Percentiles rank a stretch among this genome's conserved stretches.
These are phyloP conservation scores for Harpagus bidentatus DNA, from an alignment of 2,113 vertebrate genomes.

Conservation along the genomic window DNA sequence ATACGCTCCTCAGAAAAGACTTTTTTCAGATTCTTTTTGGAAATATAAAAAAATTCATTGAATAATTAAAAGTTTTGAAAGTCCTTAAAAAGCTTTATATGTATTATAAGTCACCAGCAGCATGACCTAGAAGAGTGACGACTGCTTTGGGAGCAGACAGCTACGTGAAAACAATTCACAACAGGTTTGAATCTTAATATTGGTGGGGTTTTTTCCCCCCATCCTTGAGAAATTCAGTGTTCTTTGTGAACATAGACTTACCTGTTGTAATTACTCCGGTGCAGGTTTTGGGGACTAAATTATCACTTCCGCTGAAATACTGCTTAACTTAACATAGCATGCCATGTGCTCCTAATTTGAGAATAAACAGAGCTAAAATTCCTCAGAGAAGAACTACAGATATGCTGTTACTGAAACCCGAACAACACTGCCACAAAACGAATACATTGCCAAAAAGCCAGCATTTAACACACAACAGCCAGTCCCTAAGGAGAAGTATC, in stretches of 20 bases:
- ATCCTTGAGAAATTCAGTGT: fast-evolving
- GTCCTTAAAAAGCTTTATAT: not conserved
- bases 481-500: not conserved
- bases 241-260: not conserved
- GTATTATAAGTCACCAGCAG: not conserved
- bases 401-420: not conserved
- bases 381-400: not conserved
- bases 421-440: not conserved
- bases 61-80: not conserved
- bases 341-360: not conserved
- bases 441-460: not conserved
- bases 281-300: not conserved
- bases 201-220: not conserved
- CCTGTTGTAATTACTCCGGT: not conserved
- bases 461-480: not conserved
- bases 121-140: not conserved
- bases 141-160: not conserved
- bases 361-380: not conserved
- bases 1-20: not conserved
- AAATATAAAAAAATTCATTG: not conserved
- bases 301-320: not conserved
- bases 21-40: not conserved
- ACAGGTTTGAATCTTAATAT: not conserved
- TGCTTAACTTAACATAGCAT: not conserved
- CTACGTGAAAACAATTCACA: not conserved